Evolutionary conservation across 2,113 vertebrate species (phyloP), one percentile per base, ranked within the genome.

Genomic region (Austrofundulus limnaeus): DNA sequence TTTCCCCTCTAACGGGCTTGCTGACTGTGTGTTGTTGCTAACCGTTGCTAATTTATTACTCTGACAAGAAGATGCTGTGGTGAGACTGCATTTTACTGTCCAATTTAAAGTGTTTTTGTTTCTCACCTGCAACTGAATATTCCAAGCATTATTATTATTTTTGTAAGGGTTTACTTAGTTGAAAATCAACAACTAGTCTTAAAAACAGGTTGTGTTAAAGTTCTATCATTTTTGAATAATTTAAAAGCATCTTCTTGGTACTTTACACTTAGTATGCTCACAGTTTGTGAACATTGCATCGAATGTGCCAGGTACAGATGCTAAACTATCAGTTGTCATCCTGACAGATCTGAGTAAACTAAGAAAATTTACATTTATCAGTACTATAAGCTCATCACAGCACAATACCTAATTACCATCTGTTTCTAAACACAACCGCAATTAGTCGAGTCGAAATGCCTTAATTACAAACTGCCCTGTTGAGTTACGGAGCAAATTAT

Each of bases 31-130:
- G 61, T 76, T 80, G 73, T 76, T 77, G 61, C 69, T 78, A 81
- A 84, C 70, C 17, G 59, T 66, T 81, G 62, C 66, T 80, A 81
- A 86, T 82, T 63, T 64, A 84, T 88, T 80, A 65, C 54, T 59
- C 28, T 62, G 69, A 61, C 48, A 49, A 42, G 50, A 49, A 46
- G 67, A 74, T 72, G 66, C 69, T 72, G 56, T 83, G 68, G 68
- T 71, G 71, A 84, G 68, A 50, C 56, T 73, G 71, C 74, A 73
- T 75, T 83, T 83, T 80, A 21, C 57, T 5, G 48, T 73, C 66
- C 71, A 85, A 81, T 85, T 86, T 79, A 83, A 70, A 72, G 53
- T 79, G 66, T 67, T 87, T 75, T 81, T 70, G 48, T 82, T 57
- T 81, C 72, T 61, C 48, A 71, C 58, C 66, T 77, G 54, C 46